Evolutionary conservation across 2,113 vertebrate species (phyloP).

Genomic region (Psophia crepitans): DNA sequence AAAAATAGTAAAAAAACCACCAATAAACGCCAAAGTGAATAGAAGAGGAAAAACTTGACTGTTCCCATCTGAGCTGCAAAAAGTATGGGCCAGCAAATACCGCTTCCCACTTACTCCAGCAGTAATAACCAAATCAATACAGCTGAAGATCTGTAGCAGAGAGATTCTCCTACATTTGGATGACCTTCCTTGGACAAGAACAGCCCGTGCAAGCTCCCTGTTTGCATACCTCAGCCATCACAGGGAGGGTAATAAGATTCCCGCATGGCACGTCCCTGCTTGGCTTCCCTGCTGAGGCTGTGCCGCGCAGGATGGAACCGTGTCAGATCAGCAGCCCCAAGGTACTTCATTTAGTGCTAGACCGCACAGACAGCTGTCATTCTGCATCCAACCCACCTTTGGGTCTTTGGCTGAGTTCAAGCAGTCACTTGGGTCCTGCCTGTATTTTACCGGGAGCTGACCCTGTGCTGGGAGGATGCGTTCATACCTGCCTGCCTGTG

Average conservation of each 20-base stretch:
- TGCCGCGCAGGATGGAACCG: fast-evolving
- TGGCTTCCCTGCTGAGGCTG: background rate
- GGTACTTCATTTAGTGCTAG: background rate
- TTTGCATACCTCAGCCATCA: background rate
- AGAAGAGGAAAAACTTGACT: background rate
- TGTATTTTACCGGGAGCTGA: background rate
- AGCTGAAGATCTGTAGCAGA: background rate
- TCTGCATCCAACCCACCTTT: background rate
- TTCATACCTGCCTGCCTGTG: background rate
- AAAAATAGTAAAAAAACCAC: background rate
- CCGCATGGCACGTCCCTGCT: background rate
- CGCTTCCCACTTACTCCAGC: background rate
- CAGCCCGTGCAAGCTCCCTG: background rate
- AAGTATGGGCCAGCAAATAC: background rate
- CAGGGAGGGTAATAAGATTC: background rate
- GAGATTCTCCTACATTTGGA: background rate
- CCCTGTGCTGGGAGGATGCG: background rate
- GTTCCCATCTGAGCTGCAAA: background rate
- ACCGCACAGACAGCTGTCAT: background rate
- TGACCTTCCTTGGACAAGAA: background rate
- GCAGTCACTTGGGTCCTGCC: background rate
- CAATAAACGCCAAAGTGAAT: background rate
- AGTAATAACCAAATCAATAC: background rate
- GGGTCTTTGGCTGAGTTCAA: background rate
- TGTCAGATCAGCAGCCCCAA: background rate